A percentile compares a stretch with the other conserved stretches of the same genome.
Evolutionary conservation across 1,140 invertebrate species (phyloP).

Genomic region (Aphidius gifuensis): DNA sequence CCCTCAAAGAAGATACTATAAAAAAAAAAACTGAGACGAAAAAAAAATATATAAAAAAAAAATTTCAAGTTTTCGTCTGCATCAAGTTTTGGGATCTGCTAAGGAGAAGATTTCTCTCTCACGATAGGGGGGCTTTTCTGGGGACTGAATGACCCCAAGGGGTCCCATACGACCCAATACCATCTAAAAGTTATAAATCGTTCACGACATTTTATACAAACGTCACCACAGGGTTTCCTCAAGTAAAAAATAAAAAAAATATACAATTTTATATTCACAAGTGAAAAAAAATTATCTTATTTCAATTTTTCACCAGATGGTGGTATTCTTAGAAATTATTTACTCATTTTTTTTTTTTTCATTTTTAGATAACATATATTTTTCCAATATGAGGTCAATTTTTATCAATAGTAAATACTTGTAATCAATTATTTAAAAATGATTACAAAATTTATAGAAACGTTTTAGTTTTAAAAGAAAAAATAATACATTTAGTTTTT

Average conservation of each 20-base stretch:
- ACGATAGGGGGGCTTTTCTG: conserved; percentile 19
- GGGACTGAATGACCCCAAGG: conserved; percentile 23
- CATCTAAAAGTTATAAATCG: conserved; percentile 37
- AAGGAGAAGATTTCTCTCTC: conserved; percentile 12
- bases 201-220: conserved; percentile 32
- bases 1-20: conserved; percentile 2
- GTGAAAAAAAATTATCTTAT: too few relatives aligned
- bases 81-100: conserved; percentile 17
- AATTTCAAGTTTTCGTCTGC: conserved; percentile 20
- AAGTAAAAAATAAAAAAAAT: conserved; percentile 1
- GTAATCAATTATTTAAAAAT: too few relatives aligned
- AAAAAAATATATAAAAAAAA: conserved; percentile 15
- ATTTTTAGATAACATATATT: conserved; percentile 1
- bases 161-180: conserved; percentile 5
- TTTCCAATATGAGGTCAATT: too few relatives aligned
- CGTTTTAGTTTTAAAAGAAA: neutral
- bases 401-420: too few relatives aligned
- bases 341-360: neutral
- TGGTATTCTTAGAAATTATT: conserved; percentile 14
- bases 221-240: conserved; percentile 23
- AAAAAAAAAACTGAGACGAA: conserved; percentile 2
- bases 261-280: conserved; percentile 6
- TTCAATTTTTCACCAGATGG: conserved; percentile 8
- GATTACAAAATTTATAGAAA: neutral
- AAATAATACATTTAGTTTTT: neutral